phyloP scores from a whole-genome alignment of 2,797 vertebrate genomes.

The Bovichtus diacanthus region DNA sequence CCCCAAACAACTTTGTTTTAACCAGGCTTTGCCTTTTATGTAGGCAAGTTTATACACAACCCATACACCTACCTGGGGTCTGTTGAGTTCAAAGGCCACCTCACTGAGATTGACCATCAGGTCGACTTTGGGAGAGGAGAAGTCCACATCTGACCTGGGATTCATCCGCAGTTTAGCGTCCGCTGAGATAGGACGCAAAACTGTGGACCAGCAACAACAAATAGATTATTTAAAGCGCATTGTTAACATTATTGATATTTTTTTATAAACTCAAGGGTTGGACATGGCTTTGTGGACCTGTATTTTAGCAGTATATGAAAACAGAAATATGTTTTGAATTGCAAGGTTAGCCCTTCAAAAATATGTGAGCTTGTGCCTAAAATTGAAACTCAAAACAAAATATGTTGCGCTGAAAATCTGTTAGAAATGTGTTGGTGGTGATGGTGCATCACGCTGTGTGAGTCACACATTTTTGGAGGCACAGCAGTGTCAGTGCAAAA shows the following conservation, averaged over 20 bases:
- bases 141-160: constrained; percentile 93
- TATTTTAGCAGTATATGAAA: not conserved
- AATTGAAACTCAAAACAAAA: constrained; percentile 25
- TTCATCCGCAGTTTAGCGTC: constrained; percentile 97
- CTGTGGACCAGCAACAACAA: constrained; percentile 77
- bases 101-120: constrained; percentile 92
- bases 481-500: not conserved
- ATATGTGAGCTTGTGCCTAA: not conserved
- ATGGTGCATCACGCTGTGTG: constrained; percentile 17
- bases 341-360: not conserved
- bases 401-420: constrained; percentile 31
- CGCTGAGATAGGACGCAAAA: constrained; percentile 96
- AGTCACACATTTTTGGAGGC: not conserved
- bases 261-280: not conserved
- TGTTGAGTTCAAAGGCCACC: constrained; percentile 94
- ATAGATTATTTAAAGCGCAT: not conserved
- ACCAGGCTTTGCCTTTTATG: not conserved
- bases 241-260: not conserved
- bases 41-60: not conserved
- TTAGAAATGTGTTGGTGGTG: constrained; percentile 13
- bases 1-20: not conserved
- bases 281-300: not conserved
- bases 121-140: constrained; percentile 94
- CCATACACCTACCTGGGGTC: constrained; percentile 89
- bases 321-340: not conserved